phyloP scores from a whole-genome alignment of 2,888 invertebrate species.

The Oscheius onirici region DNA sequence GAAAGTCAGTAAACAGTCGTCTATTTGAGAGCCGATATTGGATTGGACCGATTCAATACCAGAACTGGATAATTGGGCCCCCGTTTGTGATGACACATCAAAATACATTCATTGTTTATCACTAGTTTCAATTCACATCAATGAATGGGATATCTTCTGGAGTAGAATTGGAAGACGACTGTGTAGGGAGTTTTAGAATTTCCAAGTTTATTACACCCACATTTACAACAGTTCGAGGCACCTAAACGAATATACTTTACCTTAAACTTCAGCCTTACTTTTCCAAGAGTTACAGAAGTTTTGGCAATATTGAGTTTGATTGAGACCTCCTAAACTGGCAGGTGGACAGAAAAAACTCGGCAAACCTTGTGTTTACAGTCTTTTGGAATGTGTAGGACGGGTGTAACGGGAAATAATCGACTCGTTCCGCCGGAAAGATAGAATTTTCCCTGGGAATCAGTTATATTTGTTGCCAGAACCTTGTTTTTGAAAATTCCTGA shows the following conservation, averaged over 20 bases:
- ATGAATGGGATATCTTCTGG: conserved; percentile 20
- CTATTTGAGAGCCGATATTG: conserved; percentile 1
- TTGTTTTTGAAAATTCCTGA: conserved; percentile 12
- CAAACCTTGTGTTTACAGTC: conserved; percentile 18
- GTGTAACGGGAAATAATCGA: conserved; percentile 20
- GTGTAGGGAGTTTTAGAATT: not conserved
- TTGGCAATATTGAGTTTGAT: conserved; percentile 30
- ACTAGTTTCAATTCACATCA: conserved; percentile 11
- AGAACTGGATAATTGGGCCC: conserved; percentile 20
- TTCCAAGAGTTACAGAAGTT: conserved; percentile 18
- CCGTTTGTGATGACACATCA: not conserved
- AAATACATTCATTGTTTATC: not conserved
- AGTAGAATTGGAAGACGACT: not conserved
- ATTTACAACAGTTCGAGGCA: conserved; percentile 1
- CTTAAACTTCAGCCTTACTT: not conserved
- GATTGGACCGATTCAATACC: not conserved
- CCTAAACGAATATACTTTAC: no score
- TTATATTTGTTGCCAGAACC: not conserved
- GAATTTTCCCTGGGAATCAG: conserved; percentile 9
- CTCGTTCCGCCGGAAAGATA: conserved; percentile 7
- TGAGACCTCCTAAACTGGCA: conserved; percentile 18
- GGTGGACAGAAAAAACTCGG: not conserved
- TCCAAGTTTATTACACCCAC: conserved; percentile 19
- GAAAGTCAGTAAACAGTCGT: not conserved
- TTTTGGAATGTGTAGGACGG: conserved; percentile 6